Evolutionary conservation across 2,888 invertebrate genomes (phyloP).

Genomic region (Apotomis betuletana): DNA sequence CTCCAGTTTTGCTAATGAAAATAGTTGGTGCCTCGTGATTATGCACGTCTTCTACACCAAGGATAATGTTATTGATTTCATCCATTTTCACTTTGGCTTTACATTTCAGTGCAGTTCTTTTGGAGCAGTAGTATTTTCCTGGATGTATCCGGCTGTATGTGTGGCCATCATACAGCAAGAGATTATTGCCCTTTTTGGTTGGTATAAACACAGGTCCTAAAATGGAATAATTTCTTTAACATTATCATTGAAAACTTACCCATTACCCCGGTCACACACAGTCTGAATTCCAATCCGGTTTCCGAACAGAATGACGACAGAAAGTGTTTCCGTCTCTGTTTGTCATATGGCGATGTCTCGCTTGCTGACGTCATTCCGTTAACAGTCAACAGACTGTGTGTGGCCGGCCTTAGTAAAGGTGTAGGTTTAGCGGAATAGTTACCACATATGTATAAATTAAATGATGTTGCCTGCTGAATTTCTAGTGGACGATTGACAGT

Average conservation of each 20-base stretch:
- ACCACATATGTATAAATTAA: too few species aligned
- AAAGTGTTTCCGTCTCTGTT: too few species aligned
- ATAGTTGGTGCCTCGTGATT: slow-evolving; percentile 15
- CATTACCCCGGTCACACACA: too few species aligned
- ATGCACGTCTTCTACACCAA: background rate
- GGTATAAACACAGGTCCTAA: slow-evolving; percentile 16
- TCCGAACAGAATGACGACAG: too few species aligned
- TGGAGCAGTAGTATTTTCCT: slow-evolving; percentile 23
- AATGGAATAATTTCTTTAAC: background rate
- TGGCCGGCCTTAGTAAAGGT: too few species aligned
- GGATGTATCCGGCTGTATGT: slow-evolving; percentile 23
- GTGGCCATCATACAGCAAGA: slow-evolving; percentile 7
- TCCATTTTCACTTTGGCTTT: slow-evolving; percentile 48
- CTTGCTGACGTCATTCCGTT: too few species aligned
- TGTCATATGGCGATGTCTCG: too few species aligned
- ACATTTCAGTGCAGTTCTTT: slow-evolving; percentile 40
- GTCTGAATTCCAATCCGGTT: too few species aligned
- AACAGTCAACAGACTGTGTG: too few species aligned
- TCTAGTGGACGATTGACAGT: too few species aligned
- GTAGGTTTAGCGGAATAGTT: too few species aligned
- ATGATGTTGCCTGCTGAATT: too few species aligned
- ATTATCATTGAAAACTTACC: background rate
- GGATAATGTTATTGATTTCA: background rate
- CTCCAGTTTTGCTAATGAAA: slow-evolving; percentile 12
- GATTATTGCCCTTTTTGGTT: slow-evolving; percentile 3